Conservation (phyloP, 2,888 invertebrate species). For the Dynastes maya region DNA sequence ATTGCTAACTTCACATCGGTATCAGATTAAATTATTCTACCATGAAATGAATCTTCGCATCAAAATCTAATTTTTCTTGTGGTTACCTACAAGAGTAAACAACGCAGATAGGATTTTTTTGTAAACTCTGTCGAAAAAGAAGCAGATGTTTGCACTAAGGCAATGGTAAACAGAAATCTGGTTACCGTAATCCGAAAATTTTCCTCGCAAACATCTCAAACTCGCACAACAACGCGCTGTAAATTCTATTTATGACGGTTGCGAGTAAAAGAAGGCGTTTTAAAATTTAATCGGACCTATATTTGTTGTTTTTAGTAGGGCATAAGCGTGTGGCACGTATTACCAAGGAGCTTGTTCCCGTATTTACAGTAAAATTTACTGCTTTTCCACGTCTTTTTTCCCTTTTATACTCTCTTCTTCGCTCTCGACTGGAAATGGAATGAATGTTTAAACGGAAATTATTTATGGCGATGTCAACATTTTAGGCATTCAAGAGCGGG, state of each 20-base stretch:
- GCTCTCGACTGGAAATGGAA: not conserved
- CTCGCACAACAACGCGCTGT: slow-evolving; percentile 4
- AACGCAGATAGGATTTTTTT: not conserved
- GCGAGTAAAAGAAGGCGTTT: slow-evolving; percentile 26
- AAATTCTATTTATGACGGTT: slow-evolving; percentile 36
- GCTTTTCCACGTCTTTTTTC: slow-evolving; percentile 14
- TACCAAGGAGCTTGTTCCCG: not conserved
- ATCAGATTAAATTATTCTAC: too few relatives aligned
- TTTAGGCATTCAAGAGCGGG: not conserved
- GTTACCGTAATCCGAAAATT: not conserved
- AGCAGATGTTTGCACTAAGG: slow-evolving; percentile 1
- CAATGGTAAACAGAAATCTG: slow-evolving; percentile 13
- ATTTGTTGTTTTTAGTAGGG: slow-evolving; percentile 30
- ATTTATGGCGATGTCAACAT: slow-evolving; percentile 26
- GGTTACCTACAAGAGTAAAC: not conserved
- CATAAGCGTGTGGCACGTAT: slow-evolving; percentile 28
- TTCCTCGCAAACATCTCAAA: not conserved
- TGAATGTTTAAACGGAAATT: slow-evolving; percentile 36
- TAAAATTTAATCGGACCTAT: slow-evolving; percentile 32
- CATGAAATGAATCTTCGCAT: too few relatives aligned
- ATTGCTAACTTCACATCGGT: too few relatives aligned
- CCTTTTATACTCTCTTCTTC: not conserved
- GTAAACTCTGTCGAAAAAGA: not conserved
- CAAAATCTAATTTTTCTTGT: not conserved
- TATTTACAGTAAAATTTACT: slow-evolving; percentile 44